Conservation (phyloP, 2,888 invertebrate species). For the Listrodromus nycthemerus region DNA sequence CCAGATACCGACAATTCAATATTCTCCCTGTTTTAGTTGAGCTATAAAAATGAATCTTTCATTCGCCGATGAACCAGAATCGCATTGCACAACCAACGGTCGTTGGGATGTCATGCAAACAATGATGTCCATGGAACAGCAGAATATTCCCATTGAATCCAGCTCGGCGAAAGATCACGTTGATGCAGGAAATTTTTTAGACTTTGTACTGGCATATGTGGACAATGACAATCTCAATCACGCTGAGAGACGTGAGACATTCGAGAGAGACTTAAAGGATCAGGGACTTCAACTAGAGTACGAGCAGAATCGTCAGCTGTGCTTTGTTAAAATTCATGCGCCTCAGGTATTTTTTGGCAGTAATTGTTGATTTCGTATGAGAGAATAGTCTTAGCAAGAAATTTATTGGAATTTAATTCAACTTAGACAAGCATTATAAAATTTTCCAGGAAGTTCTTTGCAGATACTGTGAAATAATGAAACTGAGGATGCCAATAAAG, state of each 20-base stretch:
- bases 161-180: conserved; percentile 56
- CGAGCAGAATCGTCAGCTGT: conserved; percentile 87
- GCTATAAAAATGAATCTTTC: conserved; percentile 51
- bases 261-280: conserved; percentile 82
- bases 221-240: conserved; percentile 81
- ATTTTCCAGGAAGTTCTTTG: conserved; percentile 87
- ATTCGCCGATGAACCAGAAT: conserved; percentile 20
- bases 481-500: conserved; percentile 91
- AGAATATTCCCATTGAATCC: conserved; percentile 65
- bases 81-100: conserved; percentile 22
- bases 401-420: neutral
- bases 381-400: neutral
- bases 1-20: neutral
- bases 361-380: conserved; percentile 3
- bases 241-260: conserved; percentile 81
- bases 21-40: conserved; percentile 8
- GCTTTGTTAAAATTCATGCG: conserved; percentile 91
- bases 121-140: conserved; percentile 73
- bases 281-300: conserved; percentile 88
- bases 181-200: conserved; percentile 84
- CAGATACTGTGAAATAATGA: conserved; percentile 91
- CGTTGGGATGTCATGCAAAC: conserved; percentile 70
- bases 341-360: conserved; percentile 84
- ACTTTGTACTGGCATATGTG: conserved; percentile 88
- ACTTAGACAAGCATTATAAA: neutral